A percentile compares a stretch with the other conserved stretches of the same genome.
Conservation (phyloP, 2,797 vertebrate genomes). For the Neopelma chrysocephalum region DNA sequence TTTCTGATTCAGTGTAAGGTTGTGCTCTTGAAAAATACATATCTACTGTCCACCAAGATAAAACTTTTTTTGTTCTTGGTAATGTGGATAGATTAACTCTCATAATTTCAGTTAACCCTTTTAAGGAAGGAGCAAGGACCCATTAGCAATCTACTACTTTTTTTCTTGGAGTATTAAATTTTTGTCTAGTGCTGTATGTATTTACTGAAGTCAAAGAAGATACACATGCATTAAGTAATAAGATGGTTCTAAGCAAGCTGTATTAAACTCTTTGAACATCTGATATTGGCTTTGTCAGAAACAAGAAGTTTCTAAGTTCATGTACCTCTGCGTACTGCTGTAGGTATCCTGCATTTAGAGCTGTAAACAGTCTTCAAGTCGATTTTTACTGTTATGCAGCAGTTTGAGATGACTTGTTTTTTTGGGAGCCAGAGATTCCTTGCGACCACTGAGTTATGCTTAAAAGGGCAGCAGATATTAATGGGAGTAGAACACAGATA, state of each 20-base stretch:
- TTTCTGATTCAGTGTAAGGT: background rate
- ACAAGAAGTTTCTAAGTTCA: background rate
- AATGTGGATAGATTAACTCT: background rate
- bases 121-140: background rate
- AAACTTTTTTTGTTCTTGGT: background rate
- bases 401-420: background rate
- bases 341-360: background rate
- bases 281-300: background rate
- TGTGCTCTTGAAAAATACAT: background rate
- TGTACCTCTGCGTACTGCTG: background rate
- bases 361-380: background rate
- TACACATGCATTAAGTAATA: background rate
- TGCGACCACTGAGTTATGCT: background rate
- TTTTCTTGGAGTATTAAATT: background rate
- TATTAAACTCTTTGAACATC: background rate
- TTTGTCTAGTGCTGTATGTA: background rate
- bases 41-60: background rate
- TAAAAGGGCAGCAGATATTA: background rate
- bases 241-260: background rate
- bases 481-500: background rate
- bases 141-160: background rate
- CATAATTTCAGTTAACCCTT: background rate
- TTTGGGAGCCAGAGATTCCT: background rate
- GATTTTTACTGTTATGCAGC: background rate
- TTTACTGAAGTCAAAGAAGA: background rate